Conservation (phyloP, 2,888 invertebrate genomes). For the Vanessa cardui region DNA sequence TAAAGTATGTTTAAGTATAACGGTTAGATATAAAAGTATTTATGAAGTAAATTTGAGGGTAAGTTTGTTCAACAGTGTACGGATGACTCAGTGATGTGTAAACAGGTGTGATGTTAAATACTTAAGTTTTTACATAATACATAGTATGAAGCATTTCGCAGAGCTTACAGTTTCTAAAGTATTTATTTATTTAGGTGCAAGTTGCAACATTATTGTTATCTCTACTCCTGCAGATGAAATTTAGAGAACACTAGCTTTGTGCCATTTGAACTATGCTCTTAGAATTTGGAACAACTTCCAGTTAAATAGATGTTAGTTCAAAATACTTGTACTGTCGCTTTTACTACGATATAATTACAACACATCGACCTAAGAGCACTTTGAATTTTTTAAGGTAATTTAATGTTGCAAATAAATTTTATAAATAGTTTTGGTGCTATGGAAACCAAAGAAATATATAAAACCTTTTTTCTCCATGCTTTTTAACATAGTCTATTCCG, state of each 20-base stretch:
- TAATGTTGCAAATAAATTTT: too few relatives aligned
- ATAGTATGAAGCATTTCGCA: background rate
- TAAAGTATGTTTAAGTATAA: too few relatives aligned
- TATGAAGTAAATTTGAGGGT: too few relatives aligned
- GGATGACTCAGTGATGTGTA: too few relatives aligned
- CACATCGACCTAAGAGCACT: too few relatives aligned
- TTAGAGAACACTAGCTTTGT: constrained; percentile 16
- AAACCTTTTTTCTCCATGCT: too few relatives aligned
- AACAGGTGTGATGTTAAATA: background rate
- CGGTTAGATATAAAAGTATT: too few relatives aligned
- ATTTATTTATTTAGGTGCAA: constrained; percentile 3
- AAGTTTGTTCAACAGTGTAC: too few relatives aligned
- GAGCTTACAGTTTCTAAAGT: background rate
- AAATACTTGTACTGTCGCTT: background rate
- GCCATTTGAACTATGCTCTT: constrained; percentile 16
- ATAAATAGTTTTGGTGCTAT: too few relatives aligned
- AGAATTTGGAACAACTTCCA: constrained; percentile 12
- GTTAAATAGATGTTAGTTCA: constrained; percentile 14
- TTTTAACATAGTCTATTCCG: too few relatives aligned
- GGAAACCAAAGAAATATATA: too few relatives aligned
- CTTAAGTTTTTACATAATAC: background rate
- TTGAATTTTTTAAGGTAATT: too few relatives aligned
- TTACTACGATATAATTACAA: background rate
- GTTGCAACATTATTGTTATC: constrained; percentile 13
- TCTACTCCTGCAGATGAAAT: constrained; percentile 12